Evolutionary conservation across 1,140 invertebrate species (phyloP), one percentile per base, ranked within the genome.

Genomic region (Pseudomyrmex dendroicus): DNA sequence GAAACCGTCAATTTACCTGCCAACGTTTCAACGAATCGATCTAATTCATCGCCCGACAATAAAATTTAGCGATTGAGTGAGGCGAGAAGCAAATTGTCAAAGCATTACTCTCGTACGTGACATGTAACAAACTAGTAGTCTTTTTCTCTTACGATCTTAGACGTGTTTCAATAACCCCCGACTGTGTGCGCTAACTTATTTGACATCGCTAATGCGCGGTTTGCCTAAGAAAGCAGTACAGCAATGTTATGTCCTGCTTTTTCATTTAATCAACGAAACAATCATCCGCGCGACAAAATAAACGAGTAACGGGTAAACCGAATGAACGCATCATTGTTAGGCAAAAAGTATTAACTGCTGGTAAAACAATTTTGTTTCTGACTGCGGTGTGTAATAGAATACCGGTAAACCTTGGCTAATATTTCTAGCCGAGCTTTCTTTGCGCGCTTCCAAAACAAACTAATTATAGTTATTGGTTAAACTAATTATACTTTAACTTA

Each of bases 121-220:
- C 20, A 67, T 63, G 17, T 68, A 25, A 64, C 74, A 78, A 25
- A 70, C 44, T 70, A 17, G 57, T 62, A 15, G 35, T 50, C 17
- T 56, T 3, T 52, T 57, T 50, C 17, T 56, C 8, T 52, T 57
- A 67, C 25, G 12, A 76, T 63, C 73, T 63, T 63, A 50, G 62
- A 48, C 13, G 54, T 70, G 20, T 17, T 35, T 77, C 86, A 73
- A 87, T 88, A 62, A 82, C 44, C 13, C 0, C 9, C 22, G 2
- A 22, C 46, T 25, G 56, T 15, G 54, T 9, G 7, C 15, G 22
- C 13, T 87, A 77, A 88, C 57, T 88, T 87, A 84, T 80, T 67
- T 72, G 64, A 76, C 82, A 61, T 50, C 10, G 17, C 12, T 56
- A 48, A 57, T 46, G 73, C n/a, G 64, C 1, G 17, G 2, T 2